phyloP scores from a whole-genome alignment of 2,888 invertebrate genomes.

The Hemithea aestivaria region DNA sequence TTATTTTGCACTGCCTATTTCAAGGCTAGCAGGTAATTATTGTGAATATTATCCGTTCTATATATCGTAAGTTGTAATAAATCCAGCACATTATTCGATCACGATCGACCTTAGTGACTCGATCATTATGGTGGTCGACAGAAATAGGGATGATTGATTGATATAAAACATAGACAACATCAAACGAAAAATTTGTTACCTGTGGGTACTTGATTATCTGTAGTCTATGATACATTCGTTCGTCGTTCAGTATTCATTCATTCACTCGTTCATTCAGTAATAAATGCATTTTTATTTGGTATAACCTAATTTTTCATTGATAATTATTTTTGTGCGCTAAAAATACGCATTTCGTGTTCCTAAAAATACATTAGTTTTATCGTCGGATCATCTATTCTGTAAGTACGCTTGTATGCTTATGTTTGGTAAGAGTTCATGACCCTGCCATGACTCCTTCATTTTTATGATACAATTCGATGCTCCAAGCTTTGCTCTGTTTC shows the following conservation, averaged over 20 bases:
- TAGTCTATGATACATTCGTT: too few species aligned
- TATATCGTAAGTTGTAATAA: too few species aligned
- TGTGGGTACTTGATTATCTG: too few species aligned
- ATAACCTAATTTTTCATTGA: constrained; percentile 20
- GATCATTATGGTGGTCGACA: too few species aligned
- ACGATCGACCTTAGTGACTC: too few species aligned
- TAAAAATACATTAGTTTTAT: constrained; percentile 1
- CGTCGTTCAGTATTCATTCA: neutral
- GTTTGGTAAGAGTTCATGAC: constrained; percentile 6
- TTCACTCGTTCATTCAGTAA: constrained; percentile 4
- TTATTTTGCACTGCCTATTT: too few species aligned
- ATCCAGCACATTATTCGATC: too few species aligned
- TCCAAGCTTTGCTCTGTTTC: too few species aligned
- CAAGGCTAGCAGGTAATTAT: too few species aligned
- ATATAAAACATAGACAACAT: constrained; percentile 13
- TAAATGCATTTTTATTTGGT: too few species aligned
- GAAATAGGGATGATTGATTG: too few species aligned
- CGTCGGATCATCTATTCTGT: constrained; percentile 5
- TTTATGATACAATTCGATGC: constrained; percentile 8
- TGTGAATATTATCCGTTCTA: too few species aligned
- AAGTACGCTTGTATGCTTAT: constrained; percentile 13
- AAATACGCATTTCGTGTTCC: constrained; percentile 14
- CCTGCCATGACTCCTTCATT: constrained; percentile 20
- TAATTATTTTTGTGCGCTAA: constrained; percentile 13
- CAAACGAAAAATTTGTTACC: constrained; percentile 2